Evolutionary conservation across 1,140 invertebrate genomes (phyloP), one percentile per base, ranked within the genome.

Genomic region (Bombus haemorrhoidalis): DNA sequence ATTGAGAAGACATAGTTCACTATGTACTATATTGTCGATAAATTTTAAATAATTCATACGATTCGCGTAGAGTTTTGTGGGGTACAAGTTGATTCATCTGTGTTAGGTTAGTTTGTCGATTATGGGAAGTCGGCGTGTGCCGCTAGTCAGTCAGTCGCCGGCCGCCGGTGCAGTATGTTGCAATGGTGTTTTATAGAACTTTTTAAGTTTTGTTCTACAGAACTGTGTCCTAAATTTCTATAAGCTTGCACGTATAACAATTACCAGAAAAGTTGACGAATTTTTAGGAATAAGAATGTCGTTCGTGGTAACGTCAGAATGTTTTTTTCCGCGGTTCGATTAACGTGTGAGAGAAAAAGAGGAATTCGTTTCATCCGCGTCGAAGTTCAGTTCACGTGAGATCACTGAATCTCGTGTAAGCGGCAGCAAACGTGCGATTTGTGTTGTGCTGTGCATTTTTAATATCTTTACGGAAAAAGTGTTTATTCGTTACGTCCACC

Each of bases 101-200:
- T 79, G 66, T 79, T 72, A 80, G 87, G 68, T 89, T 83, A 86
- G 81, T 57, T 81, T 53, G 71, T 75, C 78, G 83, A 82, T 53
- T 71, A 77, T 72, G 84, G 69, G 68, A 79, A 74, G 76, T 85
- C 86, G 91, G 88, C 81, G 89, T 83, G 86, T 81, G 87, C 82
- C 85, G 73, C 80, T 80, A 91, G 91, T 87, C 91, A 93, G 92
- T 94, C 89, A 91, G 86, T 93, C 91, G 93, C 93, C 93, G 93
- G 92, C 92, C 90, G 89, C 91, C 90, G 92, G 86, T 91, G 87
- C 32, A 81, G 85, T 69, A 83, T 41, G 87, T 89, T 59, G 84
- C 73, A 72, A 57, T 74, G 59, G 68, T 32, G 32, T 53, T 77
- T 34, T 13, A n/a, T 43, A 6, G 5, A 12, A 25, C 15, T 43